Percentiles rank a stretch among this genome's conserved stretches.
These are phyloP conservation scores for Zele albiditarsus DNA, from an alignment of 2,888 invertebrate species.

Conservation along the genomic window DNA sequence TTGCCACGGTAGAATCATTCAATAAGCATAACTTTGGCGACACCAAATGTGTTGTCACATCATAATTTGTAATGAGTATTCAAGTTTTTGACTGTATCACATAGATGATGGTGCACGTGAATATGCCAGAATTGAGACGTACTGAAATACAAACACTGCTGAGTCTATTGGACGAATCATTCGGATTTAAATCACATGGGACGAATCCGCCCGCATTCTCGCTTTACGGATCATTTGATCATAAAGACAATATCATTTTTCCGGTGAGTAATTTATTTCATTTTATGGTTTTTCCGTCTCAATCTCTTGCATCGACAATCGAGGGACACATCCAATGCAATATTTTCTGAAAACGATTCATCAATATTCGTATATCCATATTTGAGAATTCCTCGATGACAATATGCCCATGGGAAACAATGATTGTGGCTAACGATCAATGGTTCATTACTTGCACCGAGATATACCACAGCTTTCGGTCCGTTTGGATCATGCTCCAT, in stretches of 20 bases:
- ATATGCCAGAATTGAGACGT: slow-evolving; percentile 75
- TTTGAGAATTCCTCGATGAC: slow-evolving; percentile 54
- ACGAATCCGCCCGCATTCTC: slow-evolving; percentile 78
- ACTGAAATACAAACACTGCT: slow-evolving; percentile 83
- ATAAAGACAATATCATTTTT: slow-evolving; percentile 79
- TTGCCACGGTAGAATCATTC: slow-evolving; percentile 69
- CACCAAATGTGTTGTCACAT: background rate
- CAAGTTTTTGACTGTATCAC: background rate
- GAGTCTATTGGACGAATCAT: slow-evolving; percentile 80
- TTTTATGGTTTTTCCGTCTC: background rate
- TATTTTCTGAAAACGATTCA: slow-evolving; percentile 47
- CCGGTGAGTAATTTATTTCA: slow-evolving; percentile 66
- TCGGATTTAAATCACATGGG: slow-evolving; percentile 78
- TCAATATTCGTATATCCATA: slow-evolving; percentile 51
- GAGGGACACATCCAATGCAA: slow-evolving; percentile 50
- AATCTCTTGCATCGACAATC: slow-evolving; percentile 48
- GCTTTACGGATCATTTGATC: slow-evolving; percentile 82
- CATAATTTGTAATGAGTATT: slow-evolving; percentile 62
- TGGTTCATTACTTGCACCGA: slow-evolving; percentile 52
- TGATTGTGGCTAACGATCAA: slow-evolving; percentile 51
- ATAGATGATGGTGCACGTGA: slow-evolving; percentile 78
- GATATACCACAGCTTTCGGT: slow-evolving; percentile 50
- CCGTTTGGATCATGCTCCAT: slow-evolving; percentile 43
- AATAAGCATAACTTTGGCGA: slow-evolving; percentile 68
- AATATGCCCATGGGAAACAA: slow-evolving; percentile 63